A percentile compares a stretch with the other conserved stretches of the same genome.
phyloP scores from a whole-genome alignment of 2,113 vertebrate species.

The Antidorcas marsupialis region DNA sequence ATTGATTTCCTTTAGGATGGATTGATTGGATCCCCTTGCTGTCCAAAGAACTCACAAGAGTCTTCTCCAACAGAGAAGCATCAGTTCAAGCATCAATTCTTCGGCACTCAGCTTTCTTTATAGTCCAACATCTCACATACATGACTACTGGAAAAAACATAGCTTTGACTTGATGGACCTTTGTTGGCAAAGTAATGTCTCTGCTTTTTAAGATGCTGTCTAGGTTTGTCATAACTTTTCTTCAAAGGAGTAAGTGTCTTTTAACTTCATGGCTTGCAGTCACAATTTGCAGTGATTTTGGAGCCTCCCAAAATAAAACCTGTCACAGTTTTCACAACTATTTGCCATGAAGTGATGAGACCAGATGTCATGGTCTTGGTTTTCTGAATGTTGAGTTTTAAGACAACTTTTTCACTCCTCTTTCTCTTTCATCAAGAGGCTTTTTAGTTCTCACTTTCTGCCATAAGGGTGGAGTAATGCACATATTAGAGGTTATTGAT shows the following conservation, averaged over 20 bases:
- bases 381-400: not conserved
- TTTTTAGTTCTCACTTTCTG: not conserved
- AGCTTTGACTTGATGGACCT: not conserved
- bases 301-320: not conserved
- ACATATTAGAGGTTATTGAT: not conserved
- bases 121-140: not conserved
- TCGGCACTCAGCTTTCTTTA: not conserved
- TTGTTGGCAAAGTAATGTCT: not conserved
- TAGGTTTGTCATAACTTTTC: not conserved
- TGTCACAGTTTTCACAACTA: not conserved
- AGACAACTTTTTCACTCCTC: not conserved
- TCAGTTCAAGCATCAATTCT: not conserved
- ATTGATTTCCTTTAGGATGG: not conserved
- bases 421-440: not conserved
- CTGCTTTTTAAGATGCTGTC: not conserved
- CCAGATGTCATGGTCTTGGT: not conserved
- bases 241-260: not conserved
- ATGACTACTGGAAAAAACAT: not conserved
- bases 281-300: not conserved
- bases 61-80: not conserved
- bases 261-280: not conserved
- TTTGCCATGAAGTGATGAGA: not conserved
- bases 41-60: not conserved
- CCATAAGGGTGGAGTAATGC: not conserved
- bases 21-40: not conserved